These are phyloP conservation scores for Lasioglossum baleicum DNA, from an alignment of 1,140 invertebrate species.

Conservation along the genomic window DNA sequence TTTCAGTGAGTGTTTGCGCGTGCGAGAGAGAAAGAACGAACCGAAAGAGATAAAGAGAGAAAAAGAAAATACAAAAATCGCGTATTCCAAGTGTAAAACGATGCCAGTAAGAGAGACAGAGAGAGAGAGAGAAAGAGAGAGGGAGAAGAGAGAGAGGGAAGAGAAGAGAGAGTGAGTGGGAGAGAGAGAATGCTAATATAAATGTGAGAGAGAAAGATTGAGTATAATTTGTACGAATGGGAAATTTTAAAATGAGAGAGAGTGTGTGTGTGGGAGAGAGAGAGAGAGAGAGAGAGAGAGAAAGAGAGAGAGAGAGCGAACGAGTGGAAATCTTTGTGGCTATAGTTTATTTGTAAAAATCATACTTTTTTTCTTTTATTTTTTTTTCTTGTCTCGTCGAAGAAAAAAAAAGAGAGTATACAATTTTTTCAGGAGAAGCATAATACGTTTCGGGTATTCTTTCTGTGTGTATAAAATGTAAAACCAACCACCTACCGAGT, in stretches of 20 bases:
- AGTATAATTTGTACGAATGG: constrained; percentile 17
- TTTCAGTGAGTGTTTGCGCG: constrained; percentile 62
- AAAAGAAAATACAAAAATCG: constrained; percentile 28
- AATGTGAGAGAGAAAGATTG: no score
- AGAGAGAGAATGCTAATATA: no score
- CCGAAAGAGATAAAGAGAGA: constrained; percentile 29
- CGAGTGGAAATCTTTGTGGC: constrained; percentile 71
- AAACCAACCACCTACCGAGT: constrained; percentile 71
- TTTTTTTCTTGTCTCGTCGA: constrained; percentile 78
- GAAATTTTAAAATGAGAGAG: constrained; percentile 42
- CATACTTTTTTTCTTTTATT: constrained; percentile 40
- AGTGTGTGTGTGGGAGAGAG: no score
- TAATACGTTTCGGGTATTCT: constrained; percentile 74
- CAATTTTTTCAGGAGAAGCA: constrained; percentile 77
- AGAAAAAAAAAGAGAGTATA: constrained; percentile 71
- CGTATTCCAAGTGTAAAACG: constrained; percentile 47
- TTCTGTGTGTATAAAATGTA: constrained; percentile 79
- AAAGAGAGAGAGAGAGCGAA: constrained; percentile 5
- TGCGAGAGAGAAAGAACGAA: constrained; percentile 14
- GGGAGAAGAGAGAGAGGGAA: constrained; percentile 31
- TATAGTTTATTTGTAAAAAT: constrained; percentile 82
- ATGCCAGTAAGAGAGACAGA: constrained; percentile 7
- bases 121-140: constrained; percentile 31
- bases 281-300: no score
- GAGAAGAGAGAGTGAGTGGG: no score